Conservation (phyloP, 2,797 vertebrate species). For the Triplophysa yarkandensis region DNA sequence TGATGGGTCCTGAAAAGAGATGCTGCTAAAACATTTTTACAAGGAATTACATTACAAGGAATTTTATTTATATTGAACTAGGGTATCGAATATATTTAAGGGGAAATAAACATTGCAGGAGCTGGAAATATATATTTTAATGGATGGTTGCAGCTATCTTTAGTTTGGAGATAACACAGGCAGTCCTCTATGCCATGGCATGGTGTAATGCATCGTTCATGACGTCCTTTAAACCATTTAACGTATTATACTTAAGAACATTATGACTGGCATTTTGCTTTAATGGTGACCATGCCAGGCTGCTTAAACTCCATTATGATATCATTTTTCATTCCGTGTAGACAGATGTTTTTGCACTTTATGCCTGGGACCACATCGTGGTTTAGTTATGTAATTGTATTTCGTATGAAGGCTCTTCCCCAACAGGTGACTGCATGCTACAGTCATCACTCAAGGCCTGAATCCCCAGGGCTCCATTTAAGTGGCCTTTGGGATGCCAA, state of each 20-base stretch:
- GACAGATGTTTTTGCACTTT: slow-evolving; percentile 20
- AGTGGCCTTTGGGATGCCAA: slow-evolving; percentile 29
- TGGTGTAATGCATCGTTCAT: too few relatives aligned
- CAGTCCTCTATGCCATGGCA: neutral
- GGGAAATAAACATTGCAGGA: neutral
- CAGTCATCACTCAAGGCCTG: slow-evolving; percentile 34
- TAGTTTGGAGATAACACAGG: neutral
- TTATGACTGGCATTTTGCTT: neutral
- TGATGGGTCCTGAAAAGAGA: neutral
- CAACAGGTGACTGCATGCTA: slow-evolving; percentile 50
- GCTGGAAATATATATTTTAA: neutral
- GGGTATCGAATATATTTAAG: neutral
- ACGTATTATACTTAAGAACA: neutral
- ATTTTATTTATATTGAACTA: neutral
- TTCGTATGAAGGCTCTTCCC: slow-evolving; percentile 50
- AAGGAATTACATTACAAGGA: neutral
- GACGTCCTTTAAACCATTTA: neutral
- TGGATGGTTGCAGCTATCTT: neutral
- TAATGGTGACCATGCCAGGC: neutral
- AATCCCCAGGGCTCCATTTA: slow-evolving; percentile 50
- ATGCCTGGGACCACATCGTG: slow-evolving; percentile 12
- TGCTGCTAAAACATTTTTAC: neutral
- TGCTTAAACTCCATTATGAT: slow-evolving; percentile 3
- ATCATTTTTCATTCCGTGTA: neutral
- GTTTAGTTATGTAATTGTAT: slow-evolving; percentile 37